phyloP scores from a whole-genome alignment of 2,797 vertebrate genomes.

The Thamnophis elegans region DNA sequence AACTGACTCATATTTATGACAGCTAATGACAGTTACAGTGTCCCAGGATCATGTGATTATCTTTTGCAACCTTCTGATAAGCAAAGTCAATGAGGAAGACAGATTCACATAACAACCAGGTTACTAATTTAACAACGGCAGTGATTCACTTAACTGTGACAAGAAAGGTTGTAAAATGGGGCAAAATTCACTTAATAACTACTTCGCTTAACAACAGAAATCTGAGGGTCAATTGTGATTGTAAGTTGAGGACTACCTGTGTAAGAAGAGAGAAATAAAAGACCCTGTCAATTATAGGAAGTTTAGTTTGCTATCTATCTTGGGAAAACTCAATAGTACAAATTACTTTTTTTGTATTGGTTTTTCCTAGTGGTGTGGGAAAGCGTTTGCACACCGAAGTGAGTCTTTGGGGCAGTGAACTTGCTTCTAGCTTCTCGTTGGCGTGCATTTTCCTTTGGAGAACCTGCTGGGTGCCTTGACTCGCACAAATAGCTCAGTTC shows the following conservation, averaged over 20 bases:
- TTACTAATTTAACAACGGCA: no score
- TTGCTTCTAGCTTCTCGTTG: no score
- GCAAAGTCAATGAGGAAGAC: neutral
- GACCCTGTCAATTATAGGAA: neutral
- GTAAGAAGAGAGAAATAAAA: neutral
- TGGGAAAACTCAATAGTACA: neutral
- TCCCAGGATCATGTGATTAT: neutral
- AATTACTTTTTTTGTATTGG: neutral
- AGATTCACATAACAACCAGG: neutral
- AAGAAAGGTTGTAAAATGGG: no score
- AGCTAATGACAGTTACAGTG: neutral
- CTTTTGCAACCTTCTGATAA: neutral
- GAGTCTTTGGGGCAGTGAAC: no score
- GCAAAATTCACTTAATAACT: no score
- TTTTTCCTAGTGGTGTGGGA: neutral
- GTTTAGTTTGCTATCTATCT: neutral
- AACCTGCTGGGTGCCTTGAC: no score
- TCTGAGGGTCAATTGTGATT: neutral
- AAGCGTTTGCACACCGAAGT: no score
- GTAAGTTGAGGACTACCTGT: neutral
- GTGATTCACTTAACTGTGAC: no score
- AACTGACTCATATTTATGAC: neutral
- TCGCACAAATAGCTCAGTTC: no score
- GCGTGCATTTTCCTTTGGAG: no score
- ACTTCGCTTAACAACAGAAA: neutral